phyloP scores from a whole-genome alignment of 2,888 invertebrate genomes.

The Quadroppia sp. region DNA sequence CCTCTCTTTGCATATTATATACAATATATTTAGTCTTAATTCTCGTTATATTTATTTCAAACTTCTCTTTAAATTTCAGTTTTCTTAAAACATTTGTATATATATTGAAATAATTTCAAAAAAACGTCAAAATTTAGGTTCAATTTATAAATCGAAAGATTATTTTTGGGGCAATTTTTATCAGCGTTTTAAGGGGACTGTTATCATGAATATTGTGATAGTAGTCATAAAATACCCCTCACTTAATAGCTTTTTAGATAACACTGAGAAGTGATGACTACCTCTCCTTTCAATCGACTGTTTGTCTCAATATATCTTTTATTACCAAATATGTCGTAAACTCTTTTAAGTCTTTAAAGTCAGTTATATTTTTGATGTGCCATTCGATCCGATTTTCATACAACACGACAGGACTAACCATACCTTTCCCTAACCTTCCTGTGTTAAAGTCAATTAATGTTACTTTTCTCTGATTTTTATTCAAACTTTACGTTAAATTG shows the following conservation, averaged over 20 bases:
- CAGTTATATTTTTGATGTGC: constrained; percentile 21
- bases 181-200: not conserved
- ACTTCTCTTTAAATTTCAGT: not conserved
- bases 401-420: not conserved
- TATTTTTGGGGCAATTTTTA: not conserved
- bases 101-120: not conserved
- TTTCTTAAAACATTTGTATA: not conserved
- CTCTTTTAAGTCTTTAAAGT: not conserved
- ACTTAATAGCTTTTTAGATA: not conserved
- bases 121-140: not conserved
- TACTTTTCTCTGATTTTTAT: not conserved
- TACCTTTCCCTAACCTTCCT: not conserved
- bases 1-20: too few species aligned
- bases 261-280: constrained; percentile 18
- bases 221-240: not conserved
- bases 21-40: not conserved
- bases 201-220: constrained; percentile 23
- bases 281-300: not conserved
- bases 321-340: not conserved
- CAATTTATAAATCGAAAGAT: not conserved
- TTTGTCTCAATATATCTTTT: not conserved
- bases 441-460: not conserved
- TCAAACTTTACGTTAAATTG: not conserved
- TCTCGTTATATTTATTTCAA: constrained; percentile 2
- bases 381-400: constrained; percentile 8